Evolutionary conservation across 2,888 invertebrate species (phyloP).

Genomic region (Darwinula stevensoni): DNA sequence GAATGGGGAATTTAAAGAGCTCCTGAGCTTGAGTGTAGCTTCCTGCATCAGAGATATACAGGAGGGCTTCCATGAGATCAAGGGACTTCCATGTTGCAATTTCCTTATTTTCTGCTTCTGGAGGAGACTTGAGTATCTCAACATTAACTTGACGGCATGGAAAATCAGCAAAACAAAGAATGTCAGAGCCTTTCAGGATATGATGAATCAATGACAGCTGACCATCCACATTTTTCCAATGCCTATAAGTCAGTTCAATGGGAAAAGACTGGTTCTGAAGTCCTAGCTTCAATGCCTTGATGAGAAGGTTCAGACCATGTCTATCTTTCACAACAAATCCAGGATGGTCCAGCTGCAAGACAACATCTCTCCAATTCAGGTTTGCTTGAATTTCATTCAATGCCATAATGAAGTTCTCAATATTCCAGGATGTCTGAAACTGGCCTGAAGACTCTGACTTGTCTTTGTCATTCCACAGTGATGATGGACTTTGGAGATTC

Average conservation of each 20-base stretch:
- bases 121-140: slow-evolving; percentile 69
- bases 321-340: slow-evolving; percentile 68
- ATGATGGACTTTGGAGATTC: slow-evolving; percentile 10
- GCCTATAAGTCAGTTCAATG: slow-evolving; percentile 56
- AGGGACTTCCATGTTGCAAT: slow-evolving; percentile 67
- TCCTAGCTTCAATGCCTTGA: slow-evolving; percentile 24
- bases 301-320: slow-evolving; percentile 46
- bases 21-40: slow-evolving; percentile 54
- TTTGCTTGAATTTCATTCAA: slow-evolving; percentile 59
- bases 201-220: slow-evolving; percentile 59
- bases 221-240: slow-evolving; percentile 78
- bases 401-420: slow-evolving; percentile 74
- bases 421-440: slow-evolving; percentile 44
- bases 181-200: slow-evolving; percentile 62
- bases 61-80: slow-evolving; percentile 58
- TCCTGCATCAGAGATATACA: slow-evolving; percentile 62
- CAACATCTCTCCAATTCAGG: slow-evolving; percentile 74
- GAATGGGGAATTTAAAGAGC: slow-evolving; percentile 63
- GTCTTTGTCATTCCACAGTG: slow-evolving; percentile 15
- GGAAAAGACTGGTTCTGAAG: slow-evolving; percentile 23
- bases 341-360: slow-evolving; percentile 61
- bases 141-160: slow-evolving; percentile 57
- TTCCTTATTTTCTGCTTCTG: slow-evolving; percentile 81
- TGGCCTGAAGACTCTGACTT: slow-evolving; percentile 12
- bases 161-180: slow-evolving; percentile 79